These are phyloP conservation scores for Coenonympha arcania DNA, from an alignment of 2,888 invertebrate species.

Conservation along the genomic window DNA sequence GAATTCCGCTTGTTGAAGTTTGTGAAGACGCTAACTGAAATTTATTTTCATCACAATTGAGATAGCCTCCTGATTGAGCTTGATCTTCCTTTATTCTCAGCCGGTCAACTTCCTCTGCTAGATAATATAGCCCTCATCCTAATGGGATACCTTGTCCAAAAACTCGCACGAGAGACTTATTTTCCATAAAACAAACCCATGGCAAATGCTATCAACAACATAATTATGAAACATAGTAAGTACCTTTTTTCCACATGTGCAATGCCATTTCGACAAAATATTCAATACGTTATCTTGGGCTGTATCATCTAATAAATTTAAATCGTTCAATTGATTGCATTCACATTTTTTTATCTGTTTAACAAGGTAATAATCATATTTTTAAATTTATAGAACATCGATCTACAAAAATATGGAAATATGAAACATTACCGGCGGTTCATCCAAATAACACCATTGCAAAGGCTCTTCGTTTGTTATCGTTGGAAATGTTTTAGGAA, in stretches of 20 bases:
- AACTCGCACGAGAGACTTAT: no score
- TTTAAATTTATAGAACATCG: background rate
- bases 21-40: constrained; percentile 51
- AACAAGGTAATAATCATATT: background rate
- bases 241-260: constrained; percentile 63
- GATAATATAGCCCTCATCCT: no score
- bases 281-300: constrained; percentile 60
- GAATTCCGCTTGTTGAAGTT: constrained; percentile 58
- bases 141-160: no score
- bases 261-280: constrained; percentile 65
- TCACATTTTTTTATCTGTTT: constrained; percentile 64
- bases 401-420: background rate
- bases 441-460: constrained; percentile 56
- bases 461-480: constrained; percentile 49
- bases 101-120: no score
- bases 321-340: constrained; percentile 58
- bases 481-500: constrained; percentile 52
- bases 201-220: background rate
- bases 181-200: no score
- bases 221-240: constrained; percentile 11
- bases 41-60: no score
- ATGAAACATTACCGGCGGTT: constrained; percentile 42
- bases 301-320: constrained; percentile 55
- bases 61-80: no score
- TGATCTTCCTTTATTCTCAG: no score